Percentiles rank a stretch among this genome's conserved stretches.
phyloP scores from a whole-genome alignment of 2,888 invertebrate genomes.

The Xestoiulus laeticollis region DNA sequence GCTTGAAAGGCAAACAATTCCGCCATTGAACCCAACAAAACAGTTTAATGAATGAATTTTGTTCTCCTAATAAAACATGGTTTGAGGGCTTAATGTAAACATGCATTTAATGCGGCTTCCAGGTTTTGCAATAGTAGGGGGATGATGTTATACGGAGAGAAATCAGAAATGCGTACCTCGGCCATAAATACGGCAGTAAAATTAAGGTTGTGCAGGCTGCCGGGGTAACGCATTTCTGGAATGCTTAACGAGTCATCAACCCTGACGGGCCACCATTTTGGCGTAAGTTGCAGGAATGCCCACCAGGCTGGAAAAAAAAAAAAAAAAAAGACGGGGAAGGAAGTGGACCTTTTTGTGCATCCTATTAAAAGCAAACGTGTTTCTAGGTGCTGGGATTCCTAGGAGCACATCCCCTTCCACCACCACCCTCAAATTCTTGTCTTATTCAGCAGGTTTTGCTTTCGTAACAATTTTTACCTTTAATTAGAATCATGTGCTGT shows the following conservation, averaged over 20 bases:
- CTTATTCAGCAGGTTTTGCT: neutral
- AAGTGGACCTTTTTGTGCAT: neutral
- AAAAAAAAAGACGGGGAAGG: neutral
- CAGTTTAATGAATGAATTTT: constrained; percentile 30
- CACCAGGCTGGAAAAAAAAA: neutral
- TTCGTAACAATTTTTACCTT: neutral
- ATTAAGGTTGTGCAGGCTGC: neutral
- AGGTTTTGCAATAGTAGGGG: neutral
- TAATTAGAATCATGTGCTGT: neutral
- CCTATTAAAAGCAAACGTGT: neutral
- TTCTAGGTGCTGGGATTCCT: neutral
- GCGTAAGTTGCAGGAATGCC: neutral
- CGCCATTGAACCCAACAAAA: neutral
- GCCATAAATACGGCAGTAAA: neutral
- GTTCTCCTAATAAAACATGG: neutral
- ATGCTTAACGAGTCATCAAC: constrained; percentile 34
- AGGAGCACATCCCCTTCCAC: neutral
- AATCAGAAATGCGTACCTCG: neutral
- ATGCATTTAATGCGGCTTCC: neutral
- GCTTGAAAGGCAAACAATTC: neutral
- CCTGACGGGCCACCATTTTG: neutral
- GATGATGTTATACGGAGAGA: neutral
- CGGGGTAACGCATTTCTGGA: constrained; percentile 6
- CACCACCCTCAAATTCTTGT: neutral
- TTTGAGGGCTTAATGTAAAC: neutral